Percentiles rank a stretch among this genome's conserved stretches.
Conservation (phyloP, 2,888 invertebrate species). For the Chymomyza caudatula region DNA sequence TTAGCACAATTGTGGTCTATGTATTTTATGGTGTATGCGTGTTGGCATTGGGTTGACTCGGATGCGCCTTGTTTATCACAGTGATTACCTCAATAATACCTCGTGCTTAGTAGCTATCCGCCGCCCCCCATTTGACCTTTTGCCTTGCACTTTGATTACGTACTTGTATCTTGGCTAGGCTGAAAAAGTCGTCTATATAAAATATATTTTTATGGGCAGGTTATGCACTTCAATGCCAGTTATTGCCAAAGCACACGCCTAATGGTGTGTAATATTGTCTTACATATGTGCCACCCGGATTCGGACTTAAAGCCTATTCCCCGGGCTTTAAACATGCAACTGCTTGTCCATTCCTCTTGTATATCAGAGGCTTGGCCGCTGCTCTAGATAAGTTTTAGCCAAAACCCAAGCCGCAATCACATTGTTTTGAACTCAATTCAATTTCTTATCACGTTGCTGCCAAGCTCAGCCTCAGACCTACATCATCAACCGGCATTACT, state of each 20-base stretch:
- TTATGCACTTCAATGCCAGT: not conserved
- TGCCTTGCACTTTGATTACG: not conserved
- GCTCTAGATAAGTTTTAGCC: not conserved
- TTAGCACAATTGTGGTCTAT: slow-evolving; percentile 7
- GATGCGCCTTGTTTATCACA: slow-evolving; percentile 16
- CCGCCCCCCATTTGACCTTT: not conserved
- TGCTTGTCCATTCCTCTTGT: not conserved
- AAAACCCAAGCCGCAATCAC: not conserved
- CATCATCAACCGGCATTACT: not conserved
- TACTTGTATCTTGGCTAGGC: not conserved
- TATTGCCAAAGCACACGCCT: not conserved
- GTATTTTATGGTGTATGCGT: slow-evolving; percentile 2
- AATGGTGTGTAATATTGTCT: slow-evolving; percentile 1
- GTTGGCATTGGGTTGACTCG: slow-evolving; percentile 1
- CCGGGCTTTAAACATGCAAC: not conserved
- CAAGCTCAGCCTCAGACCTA: slow-evolving; percentile 1
- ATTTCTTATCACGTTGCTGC: slow-evolving; percentile 16
- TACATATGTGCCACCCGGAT: not conserved
- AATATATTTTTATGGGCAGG: slow-evolving; percentile 5
- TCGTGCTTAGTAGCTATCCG: slow-evolving; percentile 5
- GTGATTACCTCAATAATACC: slow-evolving; percentile 16
- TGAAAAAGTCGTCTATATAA: not conserved
- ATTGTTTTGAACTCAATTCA: not conserved
- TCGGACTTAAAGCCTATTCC: not conserved
- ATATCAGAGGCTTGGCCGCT: not conserved